Evolutionary conservation across 1,140 invertebrate genomes (phyloP), one percentile per base, ranked within the genome.

Genomic region (Parapsyche elsis): DNA sequence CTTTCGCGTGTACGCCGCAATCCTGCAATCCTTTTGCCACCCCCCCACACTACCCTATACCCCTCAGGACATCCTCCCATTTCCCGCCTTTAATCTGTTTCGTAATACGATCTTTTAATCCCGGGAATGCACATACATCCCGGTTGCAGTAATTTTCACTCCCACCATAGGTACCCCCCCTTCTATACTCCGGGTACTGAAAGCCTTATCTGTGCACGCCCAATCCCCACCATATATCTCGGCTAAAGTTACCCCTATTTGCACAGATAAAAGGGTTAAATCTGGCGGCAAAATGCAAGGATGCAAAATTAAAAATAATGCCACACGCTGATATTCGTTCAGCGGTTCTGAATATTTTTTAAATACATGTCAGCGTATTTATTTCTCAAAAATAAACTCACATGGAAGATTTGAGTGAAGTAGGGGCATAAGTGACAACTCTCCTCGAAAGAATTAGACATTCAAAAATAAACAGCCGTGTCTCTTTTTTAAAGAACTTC

Each of bases 91-190:
- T 83, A 83, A 83, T 83, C 79, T 83, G 81, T 81, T 80, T 79
- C 79, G 81, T 83, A 80, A 83, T 83, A 80, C 81, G 81, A 83
- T 83, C 81, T 83, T 83, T 83, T 83, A 83, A 83, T 83, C 81
- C 79, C 26, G 64, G 81, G 26, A 78, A 71, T 80, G 79, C 76
- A 77, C 81, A 82, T 82, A 80, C 64, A 73, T 77, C 76, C 76
- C 49, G 61, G 53, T 57, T 83, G 81, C 79, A 80, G 81, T 75
- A 83, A 81, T 83, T 82, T 78, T 23, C 19, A 70, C 26, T 19
- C 64, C 26, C 61, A 21, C 49, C n/a, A 49, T 23, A 57, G 19
- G 30, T 30, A 24, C n/a, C 10, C 53, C 24, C 12, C 38, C 30
- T 38, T 12, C 49, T 67, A n/a, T n/a, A n/a, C 64, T 12, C 7